These are phyloP conservation scores for Burhinus oedicnemus DNA, from an alignment of 2,113 vertebrate species.

Conservation along the genomic window DNA sequence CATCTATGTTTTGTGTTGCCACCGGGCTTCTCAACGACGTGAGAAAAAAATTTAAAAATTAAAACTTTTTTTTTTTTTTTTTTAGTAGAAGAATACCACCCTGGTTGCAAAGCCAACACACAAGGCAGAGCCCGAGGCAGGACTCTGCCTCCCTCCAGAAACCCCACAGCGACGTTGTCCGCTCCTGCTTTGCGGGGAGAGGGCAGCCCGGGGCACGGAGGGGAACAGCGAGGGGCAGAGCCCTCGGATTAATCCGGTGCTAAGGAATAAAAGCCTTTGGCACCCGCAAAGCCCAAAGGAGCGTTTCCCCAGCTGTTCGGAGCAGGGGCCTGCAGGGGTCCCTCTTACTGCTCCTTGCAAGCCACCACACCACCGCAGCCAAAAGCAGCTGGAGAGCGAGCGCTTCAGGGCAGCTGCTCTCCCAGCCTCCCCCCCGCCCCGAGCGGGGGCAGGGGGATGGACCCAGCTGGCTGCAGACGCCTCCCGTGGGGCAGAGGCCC, in stretches of 20 bases:
- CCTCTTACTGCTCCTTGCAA: neutral
- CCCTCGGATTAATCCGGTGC: neutral
- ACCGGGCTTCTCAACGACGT: neutral
- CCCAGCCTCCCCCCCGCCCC: neutral
- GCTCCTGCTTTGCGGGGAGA: rapidly evolving
- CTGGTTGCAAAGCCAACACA: neutral
- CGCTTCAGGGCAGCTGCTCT: neutral
- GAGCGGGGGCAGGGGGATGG: neutral
- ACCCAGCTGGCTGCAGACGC: constrained; percentile 13
- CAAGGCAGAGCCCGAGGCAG: neutral
- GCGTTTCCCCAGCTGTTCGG: neutral
- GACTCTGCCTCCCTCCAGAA: neutral
- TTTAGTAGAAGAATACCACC: neutral
- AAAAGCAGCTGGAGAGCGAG: constrained; percentile 12
- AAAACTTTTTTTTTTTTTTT: neutral
- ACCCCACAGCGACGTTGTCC: rapidly evolving
- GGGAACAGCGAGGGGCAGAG: neutral
- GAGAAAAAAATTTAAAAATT: neutral
- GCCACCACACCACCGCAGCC: neutral
- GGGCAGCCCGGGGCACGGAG: rapidly evolving
- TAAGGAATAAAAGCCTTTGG: neutral
- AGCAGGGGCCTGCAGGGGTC: neutral
- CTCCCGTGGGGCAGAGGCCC: neutral
- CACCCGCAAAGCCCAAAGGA: neutral
- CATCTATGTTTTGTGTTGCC: neutral